A percentile compares a stretch with the other conserved stretches of the same genome.
These are phyloP conservation scores for Salticus scenicus DNA, from an alignment of 2,888 invertebrate species.

Conservation along the genomic window DNA sequence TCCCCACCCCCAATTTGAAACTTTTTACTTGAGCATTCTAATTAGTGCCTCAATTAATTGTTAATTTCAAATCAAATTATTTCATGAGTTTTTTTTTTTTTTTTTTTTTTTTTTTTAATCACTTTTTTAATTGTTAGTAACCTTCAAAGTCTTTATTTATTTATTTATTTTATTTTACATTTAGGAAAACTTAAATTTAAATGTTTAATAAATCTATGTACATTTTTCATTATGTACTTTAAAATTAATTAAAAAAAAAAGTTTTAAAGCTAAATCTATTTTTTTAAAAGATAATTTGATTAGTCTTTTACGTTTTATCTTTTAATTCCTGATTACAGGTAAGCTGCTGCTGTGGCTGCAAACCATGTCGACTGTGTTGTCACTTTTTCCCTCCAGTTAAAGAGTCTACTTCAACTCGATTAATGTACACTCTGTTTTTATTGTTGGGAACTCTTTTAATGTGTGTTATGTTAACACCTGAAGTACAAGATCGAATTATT, in stretches of 20 bases:
- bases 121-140: too few species aligned
- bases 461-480: slow-evolving; percentile 76
- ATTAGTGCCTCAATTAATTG: too few species aligned
- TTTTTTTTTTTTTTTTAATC: too few species aligned
- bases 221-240: not conserved
- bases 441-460: slow-evolving; percentile 75
- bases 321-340: slow-evolving; percentile 73
- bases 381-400: slow-evolving; percentile 75
- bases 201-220: not conserved
- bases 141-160: too few species aligned
- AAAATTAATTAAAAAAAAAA: not conserved
- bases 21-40: too few species aligned
- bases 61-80: too few species aligned
- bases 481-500: slow-evolving; percentile 73
- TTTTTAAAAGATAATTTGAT: too few species aligned
- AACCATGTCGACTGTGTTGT: slow-evolving; percentile 76
- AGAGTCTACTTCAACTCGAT: slow-evolving; percentile 77
- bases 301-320: not conserved
- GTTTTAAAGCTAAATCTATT: not conserved
- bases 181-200: not conserved
- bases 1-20: too few species aligned
- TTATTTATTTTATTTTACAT: too few species aligned
- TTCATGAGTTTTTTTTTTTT: too few species aligned
- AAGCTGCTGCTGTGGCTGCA: slow-evolving; percentile 76
- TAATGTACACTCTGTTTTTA: slow-evolving; percentile 76